Evolutionary conservation across 2,888 invertebrate species (phyloP), one percentile per base, ranked within the genome.

Genomic region (Neria commutata): DNA sequence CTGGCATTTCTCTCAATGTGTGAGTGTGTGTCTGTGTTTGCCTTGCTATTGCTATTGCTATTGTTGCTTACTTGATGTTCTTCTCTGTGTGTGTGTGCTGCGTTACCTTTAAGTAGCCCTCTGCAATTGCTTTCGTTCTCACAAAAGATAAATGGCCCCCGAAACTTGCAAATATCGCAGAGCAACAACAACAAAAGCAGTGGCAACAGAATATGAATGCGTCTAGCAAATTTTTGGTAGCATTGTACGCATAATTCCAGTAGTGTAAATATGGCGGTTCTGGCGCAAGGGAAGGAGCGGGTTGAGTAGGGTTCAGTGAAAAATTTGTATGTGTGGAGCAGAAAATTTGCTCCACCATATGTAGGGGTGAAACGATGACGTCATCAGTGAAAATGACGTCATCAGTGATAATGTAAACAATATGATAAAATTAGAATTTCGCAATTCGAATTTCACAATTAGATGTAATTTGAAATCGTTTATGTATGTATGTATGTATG

Each of bases 191-290:
- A 6, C 6, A 29, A 37, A n/a, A n/a, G 25, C 16, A 42, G 25
- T 48, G 42, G 21, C 25, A 47, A 33, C 58, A 48, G 25, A 42
- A 60, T 47, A 66, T 63, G 61, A 60, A 61, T 64, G 62, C 61
- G 63, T 67, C 65, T 67, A 60, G 60, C 56, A 11, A 54, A 49
- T 42, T 42, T 42, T 42, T 42, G 61, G 61, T 60, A 58, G 60
- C 63, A 65, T 62, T 64, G 67, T 54, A 67, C 67, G 63, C 67
- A 65, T 67, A 65, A 58, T 65, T 61, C 62, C 57, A 64, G 21
- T 58, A 54, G 61, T n/a, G n/a, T n/a, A n/a, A n/a, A n/a, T n/a
- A n/a, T n/a, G n/a, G n/a, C n/a, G n/a, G n/a, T n/a, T n/a, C n/a
- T n/a, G n/a, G n/a, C n/a, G n/a, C n/a, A n/a, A n/a, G n/a, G n/a